phyloP scores from a whole-genome alignment of 2,888 invertebrate species.

The Marasmarcha lunaedactyla region DNA sequence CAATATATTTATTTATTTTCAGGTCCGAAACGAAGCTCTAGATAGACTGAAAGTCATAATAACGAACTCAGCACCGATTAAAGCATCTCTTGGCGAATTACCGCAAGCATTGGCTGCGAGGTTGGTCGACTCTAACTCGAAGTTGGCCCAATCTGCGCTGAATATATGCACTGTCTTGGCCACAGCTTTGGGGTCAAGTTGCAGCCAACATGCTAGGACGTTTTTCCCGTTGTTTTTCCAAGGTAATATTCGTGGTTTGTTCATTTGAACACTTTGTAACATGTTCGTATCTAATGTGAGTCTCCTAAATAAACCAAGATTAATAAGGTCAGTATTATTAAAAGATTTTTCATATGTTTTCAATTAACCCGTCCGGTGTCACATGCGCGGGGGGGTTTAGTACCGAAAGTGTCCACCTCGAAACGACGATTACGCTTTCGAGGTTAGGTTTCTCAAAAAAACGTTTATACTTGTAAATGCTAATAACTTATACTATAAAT shows the following conservation, averaged over 20 bases:
- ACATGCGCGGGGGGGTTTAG: no score
- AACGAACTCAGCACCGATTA: constrained; percentile 83
- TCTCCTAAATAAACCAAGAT: no score
- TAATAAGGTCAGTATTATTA: no score
- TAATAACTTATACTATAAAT: no score
- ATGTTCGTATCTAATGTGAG: no score
- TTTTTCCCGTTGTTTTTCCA: constrained; percentile 90
- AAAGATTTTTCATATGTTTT: no score
- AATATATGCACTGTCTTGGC: constrained; percentile 87
- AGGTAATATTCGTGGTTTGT: constrained; percentile 63
- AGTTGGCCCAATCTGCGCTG: constrained; percentile 86
- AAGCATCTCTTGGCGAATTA: constrained; percentile 85
- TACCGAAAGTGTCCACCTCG: no score
- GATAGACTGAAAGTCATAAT: constrained; percentile 79
- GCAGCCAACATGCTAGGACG: constrained; percentile 82
- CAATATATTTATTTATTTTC: constrained; percentile 7
- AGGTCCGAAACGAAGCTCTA: constrained; percentile 79
- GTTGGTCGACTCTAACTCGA: constrained; percentile 91
- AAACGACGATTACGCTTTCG: no score
- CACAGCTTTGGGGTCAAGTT: constrained; percentile 84
- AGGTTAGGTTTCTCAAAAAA: no score
- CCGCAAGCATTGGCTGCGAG: constrained; percentile 83
- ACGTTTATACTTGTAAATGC: no score
- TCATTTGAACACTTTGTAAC: no score
- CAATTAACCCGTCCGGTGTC: no score